Percentiles rank a stretch among this genome's conserved stretches.
phyloP scores from a whole-genome alignment of 2,797 vertebrate genomes.

The Thaleichthys pacificus region DNA sequence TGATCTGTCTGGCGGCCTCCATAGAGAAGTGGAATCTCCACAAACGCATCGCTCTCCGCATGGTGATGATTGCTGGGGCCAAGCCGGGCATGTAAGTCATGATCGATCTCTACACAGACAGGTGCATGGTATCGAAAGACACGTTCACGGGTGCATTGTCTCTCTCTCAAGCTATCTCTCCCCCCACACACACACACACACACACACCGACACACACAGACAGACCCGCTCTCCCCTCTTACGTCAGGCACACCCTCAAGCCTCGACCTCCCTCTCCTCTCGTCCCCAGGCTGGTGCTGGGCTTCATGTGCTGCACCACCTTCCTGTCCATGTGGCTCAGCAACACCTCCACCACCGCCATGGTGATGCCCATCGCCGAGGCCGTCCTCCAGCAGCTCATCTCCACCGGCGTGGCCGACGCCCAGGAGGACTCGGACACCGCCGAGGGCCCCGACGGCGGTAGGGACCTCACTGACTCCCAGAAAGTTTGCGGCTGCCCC shows the following conservation, averaged over 20 bases:
- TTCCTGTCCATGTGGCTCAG: slow-evolving; percentile 99
- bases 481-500: neutral
- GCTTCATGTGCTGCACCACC: slow-evolving; percentile 97
- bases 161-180: too few relatives aligned
- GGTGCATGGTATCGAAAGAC: neutral
- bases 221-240: neutral
- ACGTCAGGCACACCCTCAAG: neutral
- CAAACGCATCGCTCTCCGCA: slow-evolving; percentile 92
- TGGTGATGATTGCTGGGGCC: slow-evolving; percentile 97
- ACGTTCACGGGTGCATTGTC: too few relatives aligned
- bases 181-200: neutral
- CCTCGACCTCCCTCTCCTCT: neutral
- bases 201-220: neutral
- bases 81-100: slow-evolving; percentile 94
- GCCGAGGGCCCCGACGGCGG: slow-evolving; percentile 63
- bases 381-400: slow-evolving; percentile 95
- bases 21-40: slow-evolving; percentile 99
- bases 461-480: slow-evolving; percentile 26
- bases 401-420: slow-evolving; percentile 76
- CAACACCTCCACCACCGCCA: slow-evolving; percentile 97
- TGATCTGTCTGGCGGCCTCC: slow-evolving; percentile 95
- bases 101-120: neutral
- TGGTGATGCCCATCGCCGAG: slow-evolving; percentile 99
- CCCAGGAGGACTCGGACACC: slow-evolving; percentile 77
- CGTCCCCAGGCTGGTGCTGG: slow-evolving; percentile 86